Conservation (phyloP, 2,888 invertebrate species). For the Harpagoxenus sublaevis region DNA sequence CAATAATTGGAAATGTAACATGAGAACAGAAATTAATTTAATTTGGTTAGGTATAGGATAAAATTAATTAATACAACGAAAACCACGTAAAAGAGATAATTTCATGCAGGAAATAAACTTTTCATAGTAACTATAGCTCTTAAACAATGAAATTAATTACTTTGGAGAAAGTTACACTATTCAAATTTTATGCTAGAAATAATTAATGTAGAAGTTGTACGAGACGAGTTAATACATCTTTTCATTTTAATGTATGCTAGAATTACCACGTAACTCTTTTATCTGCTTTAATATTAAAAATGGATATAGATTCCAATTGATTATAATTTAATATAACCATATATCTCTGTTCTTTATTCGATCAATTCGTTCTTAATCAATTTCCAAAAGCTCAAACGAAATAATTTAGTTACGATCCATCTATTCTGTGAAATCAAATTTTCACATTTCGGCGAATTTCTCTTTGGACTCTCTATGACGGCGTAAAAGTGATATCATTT, state of each 20-base stretch:
- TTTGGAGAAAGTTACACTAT: not conserved
- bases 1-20: constrained; percentile 11
- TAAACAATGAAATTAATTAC: not conserved
- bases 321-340: constrained; percentile 5
- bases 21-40: constrained; percentile 12
- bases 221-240: not conserved
- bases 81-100: not conserved
- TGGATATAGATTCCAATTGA: not conserved
- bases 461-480: not conserved
- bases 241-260: not conserved
- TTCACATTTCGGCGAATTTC: constrained; percentile 1
- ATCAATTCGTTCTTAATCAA: not conserved
- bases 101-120: not conserved
- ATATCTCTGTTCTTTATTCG: not conserved
- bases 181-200: not conserved
- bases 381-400: constrained; percentile 20
- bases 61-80: constrained; percentile 27
- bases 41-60: not conserved
- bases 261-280: not conserved
- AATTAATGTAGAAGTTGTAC: not conserved
- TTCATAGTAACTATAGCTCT: not conserved
- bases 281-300: not conserved
- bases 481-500: constrained; percentile 9
- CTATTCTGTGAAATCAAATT: constrained; percentile 16
- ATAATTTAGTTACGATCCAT: constrained; percentile 13